A percentile compares a stretch with the other conserved stretches of the same genome.
These are phyloP conservation scores for Limenitis camilla DNA, from an alignment of 2,888 invertebrate genomes.

Conservation along the genomic window DNA sequence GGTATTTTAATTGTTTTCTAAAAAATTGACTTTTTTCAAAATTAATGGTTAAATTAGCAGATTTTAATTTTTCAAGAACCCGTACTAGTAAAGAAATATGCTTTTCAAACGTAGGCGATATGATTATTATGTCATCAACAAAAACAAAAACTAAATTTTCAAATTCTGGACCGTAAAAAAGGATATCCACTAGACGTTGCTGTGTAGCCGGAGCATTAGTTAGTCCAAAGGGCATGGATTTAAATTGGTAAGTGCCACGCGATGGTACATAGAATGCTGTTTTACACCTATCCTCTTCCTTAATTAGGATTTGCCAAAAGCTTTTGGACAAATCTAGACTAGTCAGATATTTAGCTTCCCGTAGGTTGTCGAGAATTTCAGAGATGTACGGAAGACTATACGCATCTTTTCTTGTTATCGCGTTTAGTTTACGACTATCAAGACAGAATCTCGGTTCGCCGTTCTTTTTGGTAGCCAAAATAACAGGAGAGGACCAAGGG, in stretches of 20 bases:
- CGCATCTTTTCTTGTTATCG: slow-evolving; percentile 20
- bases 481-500: slow-evolving; percentile 28
- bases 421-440: slow-evolving; percentile 26
- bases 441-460: slow-evolving; percentile 28
- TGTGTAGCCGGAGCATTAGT: too few relatives aligned
- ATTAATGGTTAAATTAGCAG: slow-evolving; percentile 26
- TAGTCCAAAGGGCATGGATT: too few relatives aligned
- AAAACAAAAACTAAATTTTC: slow-evolving; percentile 25
- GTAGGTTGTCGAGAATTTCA: slow-evolving; percentile 17
- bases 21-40: slow-evolving; percentile 26
- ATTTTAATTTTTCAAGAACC: slow-evolving; percentile 21
- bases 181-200: too few relatives aligned
- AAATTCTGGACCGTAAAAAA: slow-evolving; percentile 17
- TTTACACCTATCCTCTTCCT: background rate
- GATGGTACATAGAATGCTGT: slow-evolving; percentile 1
- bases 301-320: slow-evolving; percentile 9
- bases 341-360: slow-evolving; percentile 7
- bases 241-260: background rate
- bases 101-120: slow-evolving; percentile 22
- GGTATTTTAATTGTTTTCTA: slow-evolving; percentile 19
- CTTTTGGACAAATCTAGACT: slow-evolving; percentile 4
- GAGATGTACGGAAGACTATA: slow-evolving; percentile 21
- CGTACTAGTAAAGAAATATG: slow-evolving; percentile 22
- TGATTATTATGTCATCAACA: slow-evolving; percentile 26
- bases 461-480: slow-evolving; percentile 24